These are phyloP conservation scores for Hydrocynus forskahlii DNA, from an alignment of 2,797 vertebrate genomes.

Conservation along the genomic window DNA sequence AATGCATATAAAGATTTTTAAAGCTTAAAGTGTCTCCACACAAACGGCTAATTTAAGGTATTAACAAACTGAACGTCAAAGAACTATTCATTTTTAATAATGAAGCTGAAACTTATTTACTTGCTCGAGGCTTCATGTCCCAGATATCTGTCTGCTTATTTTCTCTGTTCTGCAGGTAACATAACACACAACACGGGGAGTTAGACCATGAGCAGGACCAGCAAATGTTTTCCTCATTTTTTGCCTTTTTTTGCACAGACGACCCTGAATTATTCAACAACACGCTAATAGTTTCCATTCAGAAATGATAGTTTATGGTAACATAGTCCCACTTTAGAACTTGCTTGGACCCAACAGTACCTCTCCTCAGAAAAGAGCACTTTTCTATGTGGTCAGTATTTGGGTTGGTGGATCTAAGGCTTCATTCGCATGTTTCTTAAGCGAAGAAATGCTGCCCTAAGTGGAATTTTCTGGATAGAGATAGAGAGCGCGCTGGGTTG, in stretches of 20 bases:
- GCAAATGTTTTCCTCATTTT: too few relatives aligned
- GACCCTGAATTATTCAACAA: conserved; percentile 54
- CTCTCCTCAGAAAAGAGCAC: neutral
- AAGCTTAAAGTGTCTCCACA: too few relatives aligned
- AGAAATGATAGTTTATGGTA: conserved; percentile 53
- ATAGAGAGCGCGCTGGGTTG: conserved; percentile 27
- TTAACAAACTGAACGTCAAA: too few relatives aligned
- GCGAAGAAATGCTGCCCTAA: conserved; percentile 23
- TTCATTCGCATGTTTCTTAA: conserved; percentile 23
- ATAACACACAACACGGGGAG: too few relatives aligned
- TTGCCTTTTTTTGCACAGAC: conserved; percentile 30
- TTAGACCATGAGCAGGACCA: too few relatives aligned
- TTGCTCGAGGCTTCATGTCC: too few relatives aligned
- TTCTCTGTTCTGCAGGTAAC: too few relatives aligned
- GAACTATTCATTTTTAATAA: too few relatives aligned
- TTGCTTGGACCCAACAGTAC: neutral
- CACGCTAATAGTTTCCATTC: conserved; percentile 59
- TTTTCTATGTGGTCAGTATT: neutral
- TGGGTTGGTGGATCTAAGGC: neutral
- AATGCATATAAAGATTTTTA: too few relatives aligned
- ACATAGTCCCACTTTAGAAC: conserved; percentile 27
- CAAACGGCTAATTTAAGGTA: too few relatives aligned
- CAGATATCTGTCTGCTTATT: too few relatives aligned
- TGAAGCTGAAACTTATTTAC: too few relatives aligned
- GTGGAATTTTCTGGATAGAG: conserved; percentile 32